Percentiles rank a stretch among this genome's conserved stretches.
phyloP scores from a whole-genome alignment of 2,888 invertebrate genomes.

The Heliconius ismenius region DNA sequence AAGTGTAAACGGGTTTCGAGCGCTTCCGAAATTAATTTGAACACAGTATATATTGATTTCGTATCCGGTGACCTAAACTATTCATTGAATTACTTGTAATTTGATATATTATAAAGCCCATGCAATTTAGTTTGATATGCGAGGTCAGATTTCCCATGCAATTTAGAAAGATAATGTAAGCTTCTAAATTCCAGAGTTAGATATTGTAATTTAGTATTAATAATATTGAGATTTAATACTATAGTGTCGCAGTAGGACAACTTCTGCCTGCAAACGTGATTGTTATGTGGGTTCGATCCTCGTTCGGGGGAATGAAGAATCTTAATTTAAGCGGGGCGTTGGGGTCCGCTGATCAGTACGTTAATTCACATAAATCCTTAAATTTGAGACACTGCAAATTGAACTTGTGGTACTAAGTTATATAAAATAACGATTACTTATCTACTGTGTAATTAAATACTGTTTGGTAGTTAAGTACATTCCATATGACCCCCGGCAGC shows the following conservation, averaged over 20 bases:
- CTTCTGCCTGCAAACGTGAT: not conserved
- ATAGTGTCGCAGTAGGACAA: not conserved
- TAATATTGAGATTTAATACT: not conserved
- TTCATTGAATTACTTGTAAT: constrained; percentile 28
- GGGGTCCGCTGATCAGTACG: too few species aligned
- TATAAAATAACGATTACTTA: not conserved
- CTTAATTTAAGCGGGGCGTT: too few species aligned
- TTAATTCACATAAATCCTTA: not conserved
- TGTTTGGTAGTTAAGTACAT: not conserved
- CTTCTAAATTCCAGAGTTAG: not conserved
- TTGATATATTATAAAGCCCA: constrained; percentile 16
- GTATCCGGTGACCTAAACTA: constrained; percentile 12
- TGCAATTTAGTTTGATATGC: not conserved
- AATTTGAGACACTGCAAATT: too few species aligned
- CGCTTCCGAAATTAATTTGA: constrained; percentile 33
- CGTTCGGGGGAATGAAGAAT: not conserved
- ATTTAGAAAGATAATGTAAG: not conserved
- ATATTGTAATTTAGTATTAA: not conserved
- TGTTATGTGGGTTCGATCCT: not conserved
- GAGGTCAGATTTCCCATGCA: not conserved
- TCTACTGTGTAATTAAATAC: not conserved
- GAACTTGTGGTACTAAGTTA: too few species aligned
- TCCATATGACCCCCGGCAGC: not conserved
- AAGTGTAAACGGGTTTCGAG: not conserved
- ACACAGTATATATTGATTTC: constrained; percentile 28